phyloP scores from a whole-genome alignment of 1,140 invertebrate genomes.

The Eumeta japonica region DNA sequence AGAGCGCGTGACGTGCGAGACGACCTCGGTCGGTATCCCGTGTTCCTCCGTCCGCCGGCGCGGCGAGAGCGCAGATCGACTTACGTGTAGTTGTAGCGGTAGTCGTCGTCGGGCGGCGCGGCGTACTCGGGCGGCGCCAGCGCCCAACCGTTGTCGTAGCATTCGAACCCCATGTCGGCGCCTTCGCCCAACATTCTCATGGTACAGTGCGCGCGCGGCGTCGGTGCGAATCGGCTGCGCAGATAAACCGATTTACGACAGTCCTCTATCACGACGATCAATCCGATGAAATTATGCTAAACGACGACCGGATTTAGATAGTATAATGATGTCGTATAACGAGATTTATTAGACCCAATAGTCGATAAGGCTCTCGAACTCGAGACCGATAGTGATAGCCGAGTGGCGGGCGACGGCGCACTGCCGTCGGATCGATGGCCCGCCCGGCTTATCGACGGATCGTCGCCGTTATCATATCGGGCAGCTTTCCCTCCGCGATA shows the following conservation, averaged over 20 bases:
- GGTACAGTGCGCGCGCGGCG: constrained; percentile 23
- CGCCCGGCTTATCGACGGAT: constrained; percentile 43
- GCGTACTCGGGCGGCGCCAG: constrained; percentile 68
- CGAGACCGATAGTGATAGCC: not conserved
- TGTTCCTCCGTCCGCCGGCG: too few relatives aligned
- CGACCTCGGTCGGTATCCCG: too few relatives aligned
- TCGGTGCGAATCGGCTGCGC: too few relatives aligned
- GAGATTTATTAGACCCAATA: not conserved
- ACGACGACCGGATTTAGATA: not conserved
- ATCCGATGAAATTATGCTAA: not conserved
- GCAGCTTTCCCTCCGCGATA: constrained; percentile 51
- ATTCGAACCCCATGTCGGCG: constrained; percentile 55
- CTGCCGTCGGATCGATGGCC: constrained; percentile 12
- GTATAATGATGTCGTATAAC: not conserved
- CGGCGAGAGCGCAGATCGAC: too few relatives aligned
- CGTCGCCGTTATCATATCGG: constrained; percentile 54
- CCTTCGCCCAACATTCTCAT: constrained; percentile 56
- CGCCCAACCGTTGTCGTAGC: constrained; percentile 67
- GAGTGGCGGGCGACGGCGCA: too few relatives aligned
- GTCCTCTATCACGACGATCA: constrained; percentile 1
- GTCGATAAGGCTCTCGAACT: not conserved
- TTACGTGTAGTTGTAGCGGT: constrained; percentile 51
- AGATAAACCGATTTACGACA: not conserved
- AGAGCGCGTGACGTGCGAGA: not conserved
- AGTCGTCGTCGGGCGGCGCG: constrained; percentile 57